Evolutionary conservation across 2,113 vertebrate species (phyloP).

Genomic region (Emydura subglobosa): DNA sequence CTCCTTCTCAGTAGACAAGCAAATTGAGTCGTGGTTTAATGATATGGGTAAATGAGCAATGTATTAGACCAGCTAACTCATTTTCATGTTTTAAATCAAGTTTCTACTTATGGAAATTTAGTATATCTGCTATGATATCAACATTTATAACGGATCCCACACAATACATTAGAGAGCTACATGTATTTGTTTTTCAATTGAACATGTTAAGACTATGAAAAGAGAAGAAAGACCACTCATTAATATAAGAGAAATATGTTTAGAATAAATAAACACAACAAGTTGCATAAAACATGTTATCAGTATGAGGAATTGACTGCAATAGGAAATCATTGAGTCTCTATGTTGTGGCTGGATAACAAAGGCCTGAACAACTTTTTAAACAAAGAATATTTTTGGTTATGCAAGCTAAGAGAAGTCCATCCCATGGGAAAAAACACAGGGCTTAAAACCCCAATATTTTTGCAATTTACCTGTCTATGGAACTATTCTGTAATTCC

Average conservation of each 20-base stretch:
- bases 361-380: conserved; percentile 5
- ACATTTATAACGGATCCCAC: neutral
- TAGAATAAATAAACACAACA: conserved; percentile 30
- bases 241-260: conserved; percentile 1
- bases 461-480: neutral
- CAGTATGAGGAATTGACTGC: conserved; percentile 16
- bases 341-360: neutral
- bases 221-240: neutral
- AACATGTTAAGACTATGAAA: neutral
- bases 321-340: neutral
- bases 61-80: neutral
- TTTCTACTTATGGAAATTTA: neutral
- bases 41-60: neutral
- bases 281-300: conserved; percentile 26
- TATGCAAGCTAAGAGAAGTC: conserved; percentile 35
- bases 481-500: rapidly evolving
- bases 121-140: conserved; percentile 23
- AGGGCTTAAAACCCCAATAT: neutral
- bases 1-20: neutral
- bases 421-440: conserved; percentile 8
- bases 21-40: neutral
- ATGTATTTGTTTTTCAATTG: neutral
- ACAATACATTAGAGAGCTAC: neutral
- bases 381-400: conserved; percentile 18
- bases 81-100: neutral